Conservation (phyloP, 2,113 vertebrate species). For the Sciurus niger region DNA sequence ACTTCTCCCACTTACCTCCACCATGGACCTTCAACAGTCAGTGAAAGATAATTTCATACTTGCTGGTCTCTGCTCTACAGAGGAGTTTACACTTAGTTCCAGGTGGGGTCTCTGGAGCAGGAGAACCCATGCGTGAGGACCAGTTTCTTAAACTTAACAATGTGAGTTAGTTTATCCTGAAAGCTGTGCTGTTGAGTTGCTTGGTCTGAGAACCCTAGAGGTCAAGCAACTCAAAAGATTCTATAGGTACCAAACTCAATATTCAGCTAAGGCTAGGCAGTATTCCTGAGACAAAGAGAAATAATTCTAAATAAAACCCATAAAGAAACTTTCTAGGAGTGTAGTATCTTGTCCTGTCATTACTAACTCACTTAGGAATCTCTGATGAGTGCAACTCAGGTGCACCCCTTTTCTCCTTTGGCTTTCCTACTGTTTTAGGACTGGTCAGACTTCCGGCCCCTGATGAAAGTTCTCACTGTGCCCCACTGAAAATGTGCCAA, state of each 20-base stretch:
- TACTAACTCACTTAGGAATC: constrained; percentile 35
- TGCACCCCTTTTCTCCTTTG: not conserved
- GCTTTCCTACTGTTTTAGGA: not conserved
- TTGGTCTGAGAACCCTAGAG: not conserved
- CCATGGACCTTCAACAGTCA: not conserved
- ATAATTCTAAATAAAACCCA: not conserved
- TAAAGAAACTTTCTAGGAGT: not conserved
- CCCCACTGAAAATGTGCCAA: not conserved
- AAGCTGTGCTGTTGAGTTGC: not conserved
- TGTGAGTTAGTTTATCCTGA: not conserved
- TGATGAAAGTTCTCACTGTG: constrained; percentile 54
- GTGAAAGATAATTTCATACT: not conserved
- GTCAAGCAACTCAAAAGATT: not conserved
- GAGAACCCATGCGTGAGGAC: no score
- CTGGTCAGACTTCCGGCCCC: not conserved
- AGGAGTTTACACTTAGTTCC: not conserved
- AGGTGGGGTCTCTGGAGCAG: not conserved
- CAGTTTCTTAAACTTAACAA: not conserved
- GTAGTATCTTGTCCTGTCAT: not conserved
- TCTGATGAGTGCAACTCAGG: not conserved
- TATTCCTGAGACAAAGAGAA: not conserved
- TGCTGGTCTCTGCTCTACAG: not conserved
- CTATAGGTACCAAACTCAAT: not conserved
- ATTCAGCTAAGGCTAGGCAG: not conserved
- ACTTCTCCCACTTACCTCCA: not conserved